phyloP scores from a whole-genome alignment of 2,113 vertebrate species.

The Xenopus borealis region DNA sequence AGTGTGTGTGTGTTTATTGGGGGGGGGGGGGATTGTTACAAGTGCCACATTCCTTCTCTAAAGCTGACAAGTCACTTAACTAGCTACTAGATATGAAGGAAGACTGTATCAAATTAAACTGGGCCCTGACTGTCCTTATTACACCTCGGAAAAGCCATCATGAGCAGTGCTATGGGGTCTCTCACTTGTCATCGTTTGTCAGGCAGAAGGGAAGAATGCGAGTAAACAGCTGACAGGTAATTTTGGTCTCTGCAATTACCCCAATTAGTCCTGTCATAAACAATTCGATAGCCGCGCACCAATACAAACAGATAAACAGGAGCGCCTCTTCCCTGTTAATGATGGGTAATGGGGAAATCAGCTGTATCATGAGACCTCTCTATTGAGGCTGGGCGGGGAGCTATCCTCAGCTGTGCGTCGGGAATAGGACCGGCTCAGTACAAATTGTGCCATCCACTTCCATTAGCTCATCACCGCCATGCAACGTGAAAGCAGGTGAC shows the following conservation, averaged over 20 bases:
- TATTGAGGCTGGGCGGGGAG: slow-evolving; percentile 53
- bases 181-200: slow-evolving; percentile 98
- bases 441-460: slow-evolving; percentile 98
- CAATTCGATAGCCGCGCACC: slow-evolving; percentile 96
- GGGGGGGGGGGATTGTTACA: slow-evolving; percentile 59
- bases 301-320: slow-evolving; percentile 98
- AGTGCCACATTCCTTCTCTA: slow-evolving; percentile 87
- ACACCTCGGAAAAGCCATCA: slow-evolving; percentile 90
- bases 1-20: slow-evolving; percentile 57
- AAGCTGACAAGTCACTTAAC: slow-evolving; percentile 81
- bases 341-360: slow-evolving; percentile 96
- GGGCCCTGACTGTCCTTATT: slow-evolving; percentile 93
- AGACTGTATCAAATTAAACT: slow-evolving; percentile 97
- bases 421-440: slow-evolving; percentile 92
- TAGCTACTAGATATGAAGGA: slow-evolving; percentile 82
- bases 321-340: slow-evolving; percentile 86
- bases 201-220: slow-evolving; percentile 91
- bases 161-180: slow-evolving; percentile 95
- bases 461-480: slow-evolving; percentile 86
- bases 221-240: slow-evolving; percentile 99
- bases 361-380: slow-evolving; percentile 70
- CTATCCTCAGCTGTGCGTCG: slow-evolving; percentile 84
- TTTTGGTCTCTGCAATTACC: slow-evolving; percentile 99
- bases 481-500: slow-evolving; percentile 95
- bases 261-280: slow-evolving; percentile 99